A percentile compares a stretch with the other conserved stretches of the same genome.
phyloP scores from a whole-genome alignment of 2,888 invertebrate species.

The Abrostola tripartita region DNA sequence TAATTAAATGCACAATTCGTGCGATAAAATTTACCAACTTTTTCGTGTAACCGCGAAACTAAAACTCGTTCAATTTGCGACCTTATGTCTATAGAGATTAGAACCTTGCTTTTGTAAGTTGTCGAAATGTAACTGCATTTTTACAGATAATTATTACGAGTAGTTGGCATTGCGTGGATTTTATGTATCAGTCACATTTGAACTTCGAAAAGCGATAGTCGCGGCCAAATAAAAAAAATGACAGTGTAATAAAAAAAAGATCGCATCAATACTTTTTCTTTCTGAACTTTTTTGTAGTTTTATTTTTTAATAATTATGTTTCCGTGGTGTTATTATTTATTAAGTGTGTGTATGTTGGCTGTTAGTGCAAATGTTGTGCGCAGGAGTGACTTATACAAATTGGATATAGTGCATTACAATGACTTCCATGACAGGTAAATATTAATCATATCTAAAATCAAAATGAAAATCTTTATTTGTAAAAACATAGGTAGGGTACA shows the following conservation, averaged over 20 bases:
- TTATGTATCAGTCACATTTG: conserved; percentile 44
- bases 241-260: conserved; percentile 8
- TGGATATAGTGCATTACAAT: conserved; percentile 87
- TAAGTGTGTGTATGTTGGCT: conserved; percentile 48
- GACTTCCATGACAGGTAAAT: conserved; percentile 86
- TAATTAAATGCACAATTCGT: conserved; percentile 18
- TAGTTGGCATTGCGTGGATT: conserved; percentile 18
- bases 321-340: conserved; percentile 46
- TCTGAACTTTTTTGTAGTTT: conserved; percentile 12
- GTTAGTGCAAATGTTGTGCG: conserved; percentile 62
- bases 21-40: conserved; percentile 14
- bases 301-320: conserved; percentile 26
- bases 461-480: too few species aligned
- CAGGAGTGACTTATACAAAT: conserved; percentile 71
- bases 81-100: neutral
- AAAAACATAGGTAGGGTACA: too few species aligned
- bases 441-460: neutral
- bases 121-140: conserved; percentile 9
- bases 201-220: conserved; percentile 44
- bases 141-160: conserved; percentile 23
- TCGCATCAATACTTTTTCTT: conserved; percentile 6
- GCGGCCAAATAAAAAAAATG: conserved; percentile 21
- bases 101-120: conserved; percentile 1
- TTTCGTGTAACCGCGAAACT: conserved; percentile 1
- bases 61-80: neutral